Percentiles rank a stretch among this genome's conserved stretches.
phyloP scores from a whole-genome alignment of 2,113 vertebrate genomes.

The Cavia porcellus region DNA sequence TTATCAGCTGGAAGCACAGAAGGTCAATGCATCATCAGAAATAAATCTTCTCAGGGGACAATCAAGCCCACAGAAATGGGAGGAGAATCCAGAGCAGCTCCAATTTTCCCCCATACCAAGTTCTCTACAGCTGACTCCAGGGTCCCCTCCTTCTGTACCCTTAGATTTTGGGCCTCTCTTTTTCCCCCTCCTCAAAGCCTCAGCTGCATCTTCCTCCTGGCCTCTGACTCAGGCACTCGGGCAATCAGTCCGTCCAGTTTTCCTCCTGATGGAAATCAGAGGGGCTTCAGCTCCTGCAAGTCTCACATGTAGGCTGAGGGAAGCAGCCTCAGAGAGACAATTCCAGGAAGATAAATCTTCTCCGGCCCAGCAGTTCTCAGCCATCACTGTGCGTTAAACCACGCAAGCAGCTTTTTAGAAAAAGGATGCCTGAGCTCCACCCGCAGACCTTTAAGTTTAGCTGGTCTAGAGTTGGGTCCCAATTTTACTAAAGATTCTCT shows the following conservation, averaged over 20 bases:
- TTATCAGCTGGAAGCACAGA: neutral
- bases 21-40: neutral
- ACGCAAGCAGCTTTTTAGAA: neutral
- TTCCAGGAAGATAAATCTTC: neutral
- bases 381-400: neutral
- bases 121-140: neutral
- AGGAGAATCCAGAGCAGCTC: neutral
- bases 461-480: neutral
- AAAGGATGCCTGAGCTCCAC: neutral
- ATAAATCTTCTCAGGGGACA: neutral
- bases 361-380: neutral
- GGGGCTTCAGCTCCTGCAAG: neutral
- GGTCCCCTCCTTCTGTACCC: neutral
- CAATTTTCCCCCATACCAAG: neutral
- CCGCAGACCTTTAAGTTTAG: neutral
- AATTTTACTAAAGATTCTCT: neutral
- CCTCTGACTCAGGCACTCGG: neutral
- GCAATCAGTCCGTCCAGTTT: neutral
- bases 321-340: neutral
- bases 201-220: neutral
- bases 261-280: neutral
- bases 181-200: neutral
- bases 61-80: neutral
- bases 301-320: neutral
- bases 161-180: neutral